Evolutionary conservation across 92 coral and sea anemone genomes (phyloP).

Genomic region (Chrysogorgia sp.): DNA sequence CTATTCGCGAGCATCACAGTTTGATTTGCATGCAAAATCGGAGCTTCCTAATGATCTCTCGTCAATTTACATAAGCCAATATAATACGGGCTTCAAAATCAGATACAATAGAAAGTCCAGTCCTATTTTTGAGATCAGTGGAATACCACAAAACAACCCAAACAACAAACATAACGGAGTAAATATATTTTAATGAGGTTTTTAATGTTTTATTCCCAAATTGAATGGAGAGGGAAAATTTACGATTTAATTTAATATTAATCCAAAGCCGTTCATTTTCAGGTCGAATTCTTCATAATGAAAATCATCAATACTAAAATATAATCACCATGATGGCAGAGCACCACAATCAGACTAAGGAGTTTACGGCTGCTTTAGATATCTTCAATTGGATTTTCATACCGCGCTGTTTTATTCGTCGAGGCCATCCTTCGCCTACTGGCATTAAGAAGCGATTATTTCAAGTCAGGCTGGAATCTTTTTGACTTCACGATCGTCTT

Average conservation of each 20-base stretch:
- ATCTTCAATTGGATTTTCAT: slow-evolving; percentile 90
- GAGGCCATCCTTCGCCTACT: slow-evolving; percentile 86
- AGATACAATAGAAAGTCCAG: too few species aligned
- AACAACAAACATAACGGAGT: background rate
- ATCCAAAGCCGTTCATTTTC: slow-evolving; percentile 85
- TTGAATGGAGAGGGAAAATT: slow-evolving; percentile 85
- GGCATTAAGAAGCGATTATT: slow-evolving; percentile 85
- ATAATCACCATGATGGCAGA: slow-evolving; percentile 96
- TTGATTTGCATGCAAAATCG: too few species aligned
- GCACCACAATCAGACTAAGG: slow-evolving; percentile 78
- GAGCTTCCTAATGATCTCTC: too few species aligned
- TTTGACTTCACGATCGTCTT: slow-evolving; percentile 94
- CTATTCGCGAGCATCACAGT: too few species aligned
- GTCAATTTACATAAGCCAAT: too few species aligned
- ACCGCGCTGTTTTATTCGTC: slow-evolving; percentile 76
- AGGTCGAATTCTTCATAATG: slow-evolving; percentile 96
- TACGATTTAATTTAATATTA: too few species aligned
- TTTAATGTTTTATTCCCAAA: slow-evolving; percentile 45
- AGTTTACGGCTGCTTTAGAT: slow-evolving; percentile 69
- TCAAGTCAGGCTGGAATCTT: slow-evolving; percentile 96
- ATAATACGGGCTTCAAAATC: too few species aligned
- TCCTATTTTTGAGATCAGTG: too few species aligned
- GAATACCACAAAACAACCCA: background rate
- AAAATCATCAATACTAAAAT: slow-evolving; percentile 81
- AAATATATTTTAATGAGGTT: background rate